Evolutionary conservation across 2,113 vertebrate species (phyloP).

Genomic region (Eublepharis macularius): DNA sequence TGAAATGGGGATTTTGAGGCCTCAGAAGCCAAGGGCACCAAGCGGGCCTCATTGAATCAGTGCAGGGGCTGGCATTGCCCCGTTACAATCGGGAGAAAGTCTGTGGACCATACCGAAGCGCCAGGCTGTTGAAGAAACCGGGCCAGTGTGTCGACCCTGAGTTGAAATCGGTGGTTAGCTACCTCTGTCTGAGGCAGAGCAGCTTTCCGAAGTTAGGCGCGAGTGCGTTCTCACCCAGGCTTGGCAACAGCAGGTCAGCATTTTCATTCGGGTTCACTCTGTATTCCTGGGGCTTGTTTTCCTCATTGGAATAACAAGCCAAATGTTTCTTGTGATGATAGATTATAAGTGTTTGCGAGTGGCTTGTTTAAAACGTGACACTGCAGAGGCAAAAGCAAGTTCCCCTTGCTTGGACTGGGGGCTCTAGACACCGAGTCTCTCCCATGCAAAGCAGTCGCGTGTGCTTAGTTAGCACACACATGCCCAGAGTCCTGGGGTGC

Average conservation of each 20-base stretch:
- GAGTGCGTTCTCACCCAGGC: constrained; percentile 44
- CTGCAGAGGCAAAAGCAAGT: too few species aligned
- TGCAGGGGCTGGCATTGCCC: constrained; percentile 60
- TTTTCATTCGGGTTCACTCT: constrained; percentile 44
- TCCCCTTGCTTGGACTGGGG: too few species aligned
- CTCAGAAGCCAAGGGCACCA: constrained; percentile 71
- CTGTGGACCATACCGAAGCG: constrained; percentile 45
- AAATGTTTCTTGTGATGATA: background rate
- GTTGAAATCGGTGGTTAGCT: constrained; percentile 2
- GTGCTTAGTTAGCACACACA: too few species aligned
- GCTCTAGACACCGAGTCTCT: too few species aligned
- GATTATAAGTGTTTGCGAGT: too few species aligned
- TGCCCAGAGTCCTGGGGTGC: too few species aligned
- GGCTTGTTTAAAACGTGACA: too few species aligned
- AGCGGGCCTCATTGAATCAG: constrained; percentile 65
- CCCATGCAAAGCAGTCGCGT: too few species aligned
- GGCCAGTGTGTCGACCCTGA: constrained; percentile 9
- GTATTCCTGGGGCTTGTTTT: constrained; percentile 34
- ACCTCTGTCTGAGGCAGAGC: background rate
- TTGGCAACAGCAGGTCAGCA: constrained; percentile 31
- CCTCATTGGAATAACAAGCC: constrained; percentile 11
- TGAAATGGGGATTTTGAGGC: constrained; percentile 74
- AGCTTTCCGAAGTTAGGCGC: constrained; percentile 31
- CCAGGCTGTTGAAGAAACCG: background rate
- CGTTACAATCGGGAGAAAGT: constrained; percentile 62